Base-by-base conservation (phyloP, 2,113 vertebrate species). In the Morone saxatilis region DNA sequence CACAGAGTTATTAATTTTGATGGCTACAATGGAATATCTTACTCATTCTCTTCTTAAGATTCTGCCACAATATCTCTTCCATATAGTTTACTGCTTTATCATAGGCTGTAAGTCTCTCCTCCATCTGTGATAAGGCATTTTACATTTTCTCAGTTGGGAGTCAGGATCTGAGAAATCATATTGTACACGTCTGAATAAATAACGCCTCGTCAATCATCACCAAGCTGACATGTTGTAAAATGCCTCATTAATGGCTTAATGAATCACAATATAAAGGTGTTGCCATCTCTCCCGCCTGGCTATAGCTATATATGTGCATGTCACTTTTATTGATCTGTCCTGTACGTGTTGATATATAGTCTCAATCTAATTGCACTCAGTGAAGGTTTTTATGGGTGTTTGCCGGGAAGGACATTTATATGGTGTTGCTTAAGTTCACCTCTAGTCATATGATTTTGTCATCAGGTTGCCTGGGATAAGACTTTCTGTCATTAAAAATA, bases 181-280 rank as follows among this genome's bases (percentile, higher is more conserved):
- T 40, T 14, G 48, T 81, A 79, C 51, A 31, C 1, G 59, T 57
- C 76, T 68, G 67, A 83, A 92, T 86, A 88, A 89, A 92, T 91
- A 89, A 90, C 84, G 76, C 47, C 77, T 89, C 89, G 75, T 94
- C 88, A 91, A 90, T 94, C 94, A 93, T 84, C 38, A n/a, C 59
- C 78, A 41, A 72, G 80, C 74, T 91, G 89, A 90, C 80, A 56
- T 47, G 43, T 81, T 89, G 84, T 93, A 89, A 95, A 95, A 94
- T 84, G 91, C 87, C 92, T 95, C 94, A 94, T 96, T 93, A 94
- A 94, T 94, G 84, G 79, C 84, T 92, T 94, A 95, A 95, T 94
- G 92, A 95, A 93, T 95, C 94, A 91, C 80, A 86, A 83, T 88
- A 94, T 90, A 92, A 92, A 92, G 76, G 86, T 87, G 72, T 86